Evolutionary conservation across 2,888 invertebrate genomes (phyloP).

Genomic region (Meta bourneti): DNA sequence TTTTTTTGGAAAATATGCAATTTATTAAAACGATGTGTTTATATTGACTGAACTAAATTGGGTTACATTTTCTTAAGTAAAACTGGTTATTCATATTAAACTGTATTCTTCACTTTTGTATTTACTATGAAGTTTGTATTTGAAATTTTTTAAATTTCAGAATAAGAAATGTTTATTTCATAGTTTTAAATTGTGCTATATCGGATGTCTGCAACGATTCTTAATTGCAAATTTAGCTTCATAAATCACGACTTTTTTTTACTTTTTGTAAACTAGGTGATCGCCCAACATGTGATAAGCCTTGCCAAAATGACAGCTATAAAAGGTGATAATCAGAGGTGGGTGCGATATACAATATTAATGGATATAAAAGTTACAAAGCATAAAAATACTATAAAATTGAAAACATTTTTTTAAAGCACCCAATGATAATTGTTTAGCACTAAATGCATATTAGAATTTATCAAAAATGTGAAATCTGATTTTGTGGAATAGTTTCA

Average conservation of each 20-base stretch:
- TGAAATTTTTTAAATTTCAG: neutral
- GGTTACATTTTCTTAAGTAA: neutral
- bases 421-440: neutral
- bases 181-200: neutral
- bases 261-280: neutral
- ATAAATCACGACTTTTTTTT: neutral
- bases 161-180: neutral
- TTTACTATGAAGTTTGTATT: neutral
- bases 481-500: constrained; percentile 15
- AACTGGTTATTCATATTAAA: neutral
- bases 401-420: neutral
- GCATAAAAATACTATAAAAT: neutral
- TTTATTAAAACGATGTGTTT: too few species aligned
- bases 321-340: neutral
- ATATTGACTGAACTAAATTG: too few species aligned
- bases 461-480: neutral
- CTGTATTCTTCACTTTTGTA: neutral
- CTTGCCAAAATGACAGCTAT: constrained; percentile 1
- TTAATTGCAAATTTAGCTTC: neutral
- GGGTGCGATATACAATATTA: neutral
- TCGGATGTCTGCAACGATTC: neutral
- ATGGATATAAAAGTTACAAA: neutral
- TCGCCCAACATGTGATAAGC: constrained; percentile 1
- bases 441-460: neutral
- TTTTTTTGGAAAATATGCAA: too few species aligned